Percentiles rank a stretch among this genome's conserved stretches.
These are phyloP conservation scores for Sericinus montela DNA, from an alignment of 2,888 invertebrate genomes.

Conservation along the genomic window DNA sequence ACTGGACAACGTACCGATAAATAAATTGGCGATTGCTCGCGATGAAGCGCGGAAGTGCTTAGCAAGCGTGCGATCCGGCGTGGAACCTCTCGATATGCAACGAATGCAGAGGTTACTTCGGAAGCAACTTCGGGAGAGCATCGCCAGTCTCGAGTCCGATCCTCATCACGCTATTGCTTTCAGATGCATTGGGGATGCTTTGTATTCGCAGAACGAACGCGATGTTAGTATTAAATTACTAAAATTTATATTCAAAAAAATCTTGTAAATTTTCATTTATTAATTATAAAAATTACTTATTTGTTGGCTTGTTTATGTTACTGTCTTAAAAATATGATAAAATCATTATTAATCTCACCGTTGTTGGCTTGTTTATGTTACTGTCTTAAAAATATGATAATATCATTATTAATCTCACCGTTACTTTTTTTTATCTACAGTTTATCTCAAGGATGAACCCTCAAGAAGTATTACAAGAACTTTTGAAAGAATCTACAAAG, in stretches of 20 bases:
- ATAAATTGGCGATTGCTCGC: constrained; percentile 82
- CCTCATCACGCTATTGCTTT: constrained; percentile 89
- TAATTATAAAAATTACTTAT: too few species aligned
- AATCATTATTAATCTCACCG: too few species aligned
- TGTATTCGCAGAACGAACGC: constrained; percentile 86
- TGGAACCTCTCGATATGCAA: constrained; percentile 84
- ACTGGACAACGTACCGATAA: constrained; percentile 86
- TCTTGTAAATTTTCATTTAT: not conserved
- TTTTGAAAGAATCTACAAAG: constrained; percentile 79
- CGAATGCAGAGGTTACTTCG: constrained; percentile 86
- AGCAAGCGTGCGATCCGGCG: constrained; percentile 38
- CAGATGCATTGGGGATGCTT: constrained; percentile 88
- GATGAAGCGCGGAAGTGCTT: constrained; percentile 68
- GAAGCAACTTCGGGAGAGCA: constrained; percentile 83
- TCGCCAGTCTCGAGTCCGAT: constrained; percentile 85
- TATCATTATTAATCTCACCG: too few species aligned
- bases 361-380: too few species aligned
- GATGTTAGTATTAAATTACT: constrained; percentile 80
- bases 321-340: too few species aligned
- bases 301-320: too few species aligned
- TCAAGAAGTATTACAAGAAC: constrained; percentile 78
- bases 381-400: too few species aligned
- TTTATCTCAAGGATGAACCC: constrained; percentile 84
- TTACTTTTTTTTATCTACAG: constrained; percentile 51
- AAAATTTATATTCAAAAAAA: not conserved